Evolutionary conservation across 2,797 vertebrate genomes (phyloP).

Genomic region (Clarias laeviceps): DNA sequence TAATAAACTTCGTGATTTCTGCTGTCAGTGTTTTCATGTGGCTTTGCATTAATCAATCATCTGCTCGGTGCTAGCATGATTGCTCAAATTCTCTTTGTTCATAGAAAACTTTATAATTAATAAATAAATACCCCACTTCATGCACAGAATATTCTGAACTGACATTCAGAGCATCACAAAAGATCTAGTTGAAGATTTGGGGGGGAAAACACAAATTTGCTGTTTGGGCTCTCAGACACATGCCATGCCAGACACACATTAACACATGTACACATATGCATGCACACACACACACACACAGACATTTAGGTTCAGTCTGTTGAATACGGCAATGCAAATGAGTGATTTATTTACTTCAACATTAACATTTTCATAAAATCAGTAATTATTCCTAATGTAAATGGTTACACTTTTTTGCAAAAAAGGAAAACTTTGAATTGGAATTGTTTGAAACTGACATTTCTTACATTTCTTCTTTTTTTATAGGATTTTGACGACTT

Average conservation of each 20-base stretch:
- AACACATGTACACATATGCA: neutral
- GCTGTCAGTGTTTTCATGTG: conserved; percentile 1
- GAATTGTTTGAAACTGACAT: conserved; percentile 23
- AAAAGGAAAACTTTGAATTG: neutral
- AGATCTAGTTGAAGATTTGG: conserved; percentile 26
- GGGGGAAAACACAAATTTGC: conserved; percentile 29
- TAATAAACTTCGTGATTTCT: conserved; percentile 3
- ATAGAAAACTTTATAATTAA: conserved; percentile 27
- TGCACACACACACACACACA: neutral
- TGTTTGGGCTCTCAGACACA: conserved; percentile 1
- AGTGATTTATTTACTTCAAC: neutral
- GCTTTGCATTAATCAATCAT: conserved; percentile 33
- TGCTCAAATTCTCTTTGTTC: conserved; percentile 1
- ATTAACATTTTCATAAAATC: conserved; percentile 20
- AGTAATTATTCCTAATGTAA: neutral
- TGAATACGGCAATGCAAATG: neutral
- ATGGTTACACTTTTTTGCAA: conserved; percentile 6
- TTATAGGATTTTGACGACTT: conserved; percentile 90
- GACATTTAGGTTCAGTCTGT: neutral
- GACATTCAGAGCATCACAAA: neutral
- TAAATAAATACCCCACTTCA: conserved; percentile 9
- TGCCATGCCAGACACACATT: neutral
- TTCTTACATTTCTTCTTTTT: conserved; percentile 30
- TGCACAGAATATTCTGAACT: conserved; percentile 10
- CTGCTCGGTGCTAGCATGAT: neutral